phyloP scores from a whole-genome alignment of 2,113 vertebrate genomes.

The Hystrix cristata region DNA sequence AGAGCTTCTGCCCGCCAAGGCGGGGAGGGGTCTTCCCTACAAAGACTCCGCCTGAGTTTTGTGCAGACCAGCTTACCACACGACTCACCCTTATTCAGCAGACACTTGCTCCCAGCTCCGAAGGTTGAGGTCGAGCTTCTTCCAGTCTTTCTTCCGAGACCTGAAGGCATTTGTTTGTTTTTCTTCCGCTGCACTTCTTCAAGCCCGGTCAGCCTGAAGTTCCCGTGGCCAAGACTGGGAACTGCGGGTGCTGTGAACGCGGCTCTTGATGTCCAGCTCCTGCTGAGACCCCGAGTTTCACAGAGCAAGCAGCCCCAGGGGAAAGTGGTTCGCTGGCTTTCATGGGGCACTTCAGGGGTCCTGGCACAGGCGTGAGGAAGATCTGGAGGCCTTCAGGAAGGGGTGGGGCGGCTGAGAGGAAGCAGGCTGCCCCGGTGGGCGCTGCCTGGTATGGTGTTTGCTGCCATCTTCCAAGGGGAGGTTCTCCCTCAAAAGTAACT shows the following conservation, averaged over 20 bases:
- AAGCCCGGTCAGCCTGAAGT: constrained; percentile 82
- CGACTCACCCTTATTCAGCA: constrained; percentile 70
- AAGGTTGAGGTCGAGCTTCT: constrained; percentile 84
- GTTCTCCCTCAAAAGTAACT: no score
- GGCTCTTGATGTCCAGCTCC: background rate
- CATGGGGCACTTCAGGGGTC: no score
- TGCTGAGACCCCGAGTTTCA: constrained; percentile 18
- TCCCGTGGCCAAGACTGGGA: constrained; percentile 77
- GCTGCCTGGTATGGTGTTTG: no score
- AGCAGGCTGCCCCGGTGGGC: no score
- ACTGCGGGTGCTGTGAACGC: constrained; percentile 76
- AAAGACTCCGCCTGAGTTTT: constrained; percentile 79
- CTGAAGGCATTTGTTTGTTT: constrained; percentile 87
- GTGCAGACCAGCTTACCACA: constrained; percentile 72
- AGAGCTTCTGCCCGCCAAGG: constrained; percentile 64
- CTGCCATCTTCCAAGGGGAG: no score
- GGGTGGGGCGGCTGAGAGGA: no score
- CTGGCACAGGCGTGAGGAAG: no score
- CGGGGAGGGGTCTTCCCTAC: constrained; percentile 50
- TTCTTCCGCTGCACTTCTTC: constrained; percentile 83
- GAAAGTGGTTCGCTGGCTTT: no score
- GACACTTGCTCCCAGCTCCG: constrained; percentile 81
- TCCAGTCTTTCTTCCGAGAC: constrained; percentile 83
- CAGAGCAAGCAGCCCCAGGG: background rate
- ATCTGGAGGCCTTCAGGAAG: no score